A percentile compares a stretch with the other conserved stretches of the same genome.
Conservation (phyloP, 2,888 invertebrate genomes). For the Polydesmus complanatus region DNA sequence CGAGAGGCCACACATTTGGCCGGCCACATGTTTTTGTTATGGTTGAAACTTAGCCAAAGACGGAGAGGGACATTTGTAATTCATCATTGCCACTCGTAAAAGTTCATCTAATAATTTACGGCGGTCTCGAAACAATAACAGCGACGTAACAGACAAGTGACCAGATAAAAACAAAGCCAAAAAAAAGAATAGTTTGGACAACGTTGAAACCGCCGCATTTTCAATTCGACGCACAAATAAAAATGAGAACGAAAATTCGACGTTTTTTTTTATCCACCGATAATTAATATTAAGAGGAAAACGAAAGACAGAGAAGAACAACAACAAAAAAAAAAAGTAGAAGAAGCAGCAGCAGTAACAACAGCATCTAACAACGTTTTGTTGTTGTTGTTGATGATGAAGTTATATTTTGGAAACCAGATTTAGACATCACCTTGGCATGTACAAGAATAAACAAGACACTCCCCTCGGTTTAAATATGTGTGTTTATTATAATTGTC, state of each 20-base stretch:
- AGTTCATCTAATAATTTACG: not conserved
- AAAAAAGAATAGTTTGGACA: too few species aligned
- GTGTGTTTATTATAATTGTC: not conserved
- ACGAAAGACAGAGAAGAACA: not conserved
- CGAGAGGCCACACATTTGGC: too few species aligned
- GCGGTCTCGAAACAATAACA: not conserved
- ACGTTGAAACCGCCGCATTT: too few species aligned
- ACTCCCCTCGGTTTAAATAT: not conserved
- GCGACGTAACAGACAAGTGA: not conserved
- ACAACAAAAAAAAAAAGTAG: too few species aligned
- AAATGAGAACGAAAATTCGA: not conserved
- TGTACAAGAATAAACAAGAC: not conserved
- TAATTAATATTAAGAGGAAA: not conserved
- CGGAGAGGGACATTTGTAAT: not conserved
- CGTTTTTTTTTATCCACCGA: too few species aligned
- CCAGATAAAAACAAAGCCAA: not conserved
- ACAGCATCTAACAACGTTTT: too few species aligned
- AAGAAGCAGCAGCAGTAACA: too few species aligned
- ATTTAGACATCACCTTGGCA: not conserved
- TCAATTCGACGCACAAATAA: not conserved
- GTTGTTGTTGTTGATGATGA: not conserved
- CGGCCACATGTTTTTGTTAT: not conserved
- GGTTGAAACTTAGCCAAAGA: not conserved
- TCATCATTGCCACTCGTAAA: not conserved
- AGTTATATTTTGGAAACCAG: not conserved